Evolutionary conservation across 2,113 vertebrate species (phyloP).

Genomic region (Pholis gunnellus): DNA sequence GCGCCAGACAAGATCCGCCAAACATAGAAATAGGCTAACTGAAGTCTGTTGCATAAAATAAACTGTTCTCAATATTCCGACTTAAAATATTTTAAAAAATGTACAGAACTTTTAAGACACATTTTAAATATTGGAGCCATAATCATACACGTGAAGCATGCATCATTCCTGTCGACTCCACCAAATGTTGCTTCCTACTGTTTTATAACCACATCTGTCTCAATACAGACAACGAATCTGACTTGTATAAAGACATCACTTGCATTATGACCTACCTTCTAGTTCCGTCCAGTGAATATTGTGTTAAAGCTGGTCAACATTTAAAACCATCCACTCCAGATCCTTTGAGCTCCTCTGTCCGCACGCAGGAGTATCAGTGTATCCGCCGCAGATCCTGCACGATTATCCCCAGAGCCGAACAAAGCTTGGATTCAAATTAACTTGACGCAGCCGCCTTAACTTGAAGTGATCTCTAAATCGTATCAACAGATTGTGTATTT

Average conservation of each 20-base stretch:
- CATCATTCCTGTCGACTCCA: slow-evolving; percentile 17
- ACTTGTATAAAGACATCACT: slow-evolving; percentile 28
- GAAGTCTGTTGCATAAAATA: slow-evolving; percentile 1
- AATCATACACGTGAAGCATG: slow-evolving; percentile 13
- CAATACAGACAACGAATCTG: not conserved
- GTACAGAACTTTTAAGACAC: slow-evolving; percentile 27
- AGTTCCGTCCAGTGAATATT: slow-evolving; percentile 44
- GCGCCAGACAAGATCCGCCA: slow-evolving; percentile 7
- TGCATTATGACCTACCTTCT: slow-evolving; percentile 62
- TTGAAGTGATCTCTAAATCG: slow-evolving; percentile 62
- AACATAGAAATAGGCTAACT: not conserved
- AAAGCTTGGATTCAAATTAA: slow-evolving; percentile 71
- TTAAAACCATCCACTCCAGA: slow-evolving; percentile 72
- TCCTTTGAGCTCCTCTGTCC: slow-evolving; percentile 64
- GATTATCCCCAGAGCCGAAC: slow-evolving; percentile 70
- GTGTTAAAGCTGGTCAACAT: slow-evolving; percentile 56
- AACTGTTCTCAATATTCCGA: not conserved
- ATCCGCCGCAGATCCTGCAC: slow-evolving; percentile 71
- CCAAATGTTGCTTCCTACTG: slow-evolving; percentile 16
- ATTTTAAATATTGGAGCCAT: not conserved
- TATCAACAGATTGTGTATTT: slow-evolving; percentile 52
- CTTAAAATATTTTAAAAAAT: not conserved
- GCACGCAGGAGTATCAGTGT: slow-evolving; percentile 56
- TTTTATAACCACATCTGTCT: slow-evolving; percentile 24
- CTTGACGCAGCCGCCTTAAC: slow-evolving; percentile 66